Conservation (phyloP, 2,797 vertebrate species). For the Falco concolor region DNA sequence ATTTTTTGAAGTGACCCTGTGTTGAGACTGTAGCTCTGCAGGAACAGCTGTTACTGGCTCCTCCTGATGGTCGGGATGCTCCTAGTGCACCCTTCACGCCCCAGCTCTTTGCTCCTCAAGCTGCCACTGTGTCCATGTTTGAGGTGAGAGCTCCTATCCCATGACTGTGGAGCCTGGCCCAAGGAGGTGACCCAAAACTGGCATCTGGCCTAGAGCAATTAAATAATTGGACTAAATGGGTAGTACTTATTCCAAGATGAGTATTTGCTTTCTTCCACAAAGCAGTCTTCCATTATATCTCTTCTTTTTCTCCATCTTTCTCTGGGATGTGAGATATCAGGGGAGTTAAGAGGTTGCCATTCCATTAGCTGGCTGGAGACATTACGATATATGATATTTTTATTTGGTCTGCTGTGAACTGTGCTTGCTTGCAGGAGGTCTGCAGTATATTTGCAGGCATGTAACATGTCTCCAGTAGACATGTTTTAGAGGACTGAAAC, state of each 20-base stretch:
- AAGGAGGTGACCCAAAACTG: background rate
- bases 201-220: background rate
- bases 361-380: background rate
- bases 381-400: background rate
- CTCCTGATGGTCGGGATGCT: background rate
- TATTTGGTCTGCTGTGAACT: background rate
- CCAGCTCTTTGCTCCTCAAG: background rate
- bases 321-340: background rate
- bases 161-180: background rate
- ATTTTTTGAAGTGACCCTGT: conserved; percentile 39
- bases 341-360: background rate
- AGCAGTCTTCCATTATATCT: background rate
- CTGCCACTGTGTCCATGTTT: background rate
- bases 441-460: background rate
- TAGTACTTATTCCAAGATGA: background rate
- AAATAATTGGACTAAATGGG: background rate
- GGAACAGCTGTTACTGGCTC: conserved; percentile 30
- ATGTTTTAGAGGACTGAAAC: background rate
- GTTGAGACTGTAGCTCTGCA: background rate
- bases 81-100: background rate
- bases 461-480: background rate
- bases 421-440: background rate
- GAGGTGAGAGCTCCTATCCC: background rate
- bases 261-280: background rate
- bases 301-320: background rate